phyloP scores from a whole-genome alignment of 2,113 vertebrate genomes.

The Psilopsiagon aurifrons region DNA sequence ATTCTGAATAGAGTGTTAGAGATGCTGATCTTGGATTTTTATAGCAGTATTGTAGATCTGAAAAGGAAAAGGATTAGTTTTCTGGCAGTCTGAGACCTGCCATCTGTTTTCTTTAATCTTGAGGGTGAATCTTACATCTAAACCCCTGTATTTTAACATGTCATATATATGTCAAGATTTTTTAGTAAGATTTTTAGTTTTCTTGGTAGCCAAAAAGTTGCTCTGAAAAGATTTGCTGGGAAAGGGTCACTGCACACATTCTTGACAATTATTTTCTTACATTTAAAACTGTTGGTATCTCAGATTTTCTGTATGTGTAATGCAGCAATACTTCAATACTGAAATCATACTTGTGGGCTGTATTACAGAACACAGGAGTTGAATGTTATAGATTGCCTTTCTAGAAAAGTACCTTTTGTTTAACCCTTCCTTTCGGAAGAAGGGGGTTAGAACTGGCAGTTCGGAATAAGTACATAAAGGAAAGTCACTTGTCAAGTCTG shows the following conservation, averaged over 20 bases:
- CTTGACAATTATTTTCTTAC: background rate
- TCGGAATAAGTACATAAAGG: background rate
- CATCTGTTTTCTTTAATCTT: conserved; percentile 15
- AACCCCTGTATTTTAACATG: fast-evolving
- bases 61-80: background rate
- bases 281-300: background rate
- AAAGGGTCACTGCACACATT: background rate
- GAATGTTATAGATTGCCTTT: background rate
- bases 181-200: background rate
- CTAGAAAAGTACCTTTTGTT: background rate
- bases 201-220: background rate
- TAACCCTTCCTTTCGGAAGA: background rate
- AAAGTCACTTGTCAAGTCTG: background rate
- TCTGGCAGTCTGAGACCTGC: background rate
- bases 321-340: background rate
- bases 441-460: background rate
- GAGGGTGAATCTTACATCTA: background rate
- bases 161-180: background rate
- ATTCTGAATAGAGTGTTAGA: background rate
- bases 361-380: background rate
- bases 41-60: background rate
- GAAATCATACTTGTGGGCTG: background rate
- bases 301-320: background rate
- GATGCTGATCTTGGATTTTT: conserved; percentile 33
- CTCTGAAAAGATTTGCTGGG: background rate